Base-by-base conservation (phyloP, 2,797 vertebrate genomes). In the Mycteria americana region DNA sequence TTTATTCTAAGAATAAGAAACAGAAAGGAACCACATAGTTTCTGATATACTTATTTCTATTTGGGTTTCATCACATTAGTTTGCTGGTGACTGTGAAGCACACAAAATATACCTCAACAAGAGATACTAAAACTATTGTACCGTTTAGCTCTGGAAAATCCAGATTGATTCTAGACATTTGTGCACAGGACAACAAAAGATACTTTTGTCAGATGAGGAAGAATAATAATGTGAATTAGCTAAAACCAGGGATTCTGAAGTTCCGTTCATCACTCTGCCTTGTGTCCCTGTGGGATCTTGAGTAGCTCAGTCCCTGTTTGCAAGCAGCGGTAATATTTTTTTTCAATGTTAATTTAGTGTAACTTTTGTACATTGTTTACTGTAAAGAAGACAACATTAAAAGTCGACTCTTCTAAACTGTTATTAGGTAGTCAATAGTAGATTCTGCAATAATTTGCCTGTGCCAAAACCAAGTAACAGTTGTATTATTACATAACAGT, bases 391-490 rank as follows among this genome's bases (percentile, higher is more conserved):
- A 25, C 50, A 72, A 25, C 18, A 37, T 63, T 78, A 72, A 35
- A 84, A 69, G 27, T 37, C 6, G 6, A 0, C 63, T 86, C 18
- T 56, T 82, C 35, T 78, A 41, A 65, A 46, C 54, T 30, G 18
- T 81, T 27, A 73, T 78, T 43, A 89, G 27, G 15, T 77, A 69
- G 65, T 80, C 35, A 68, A 2, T 81, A 50, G 48, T 41, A 73
- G 35, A 39, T 69, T 69, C n/a, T 73, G 54, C 63, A 87, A 57
- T 69, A 86, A 65, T 59, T 81, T 88, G 31, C 6, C 3, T 2
- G 3, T 79, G 37, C 51, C 59, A 48, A 82, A 85, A 31, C 0
- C 15, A 80, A 60, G 33, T 46, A 57, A 51, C 0, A 0, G 9
- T 69, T 78, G 6, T 78, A 13, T 75, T 50, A 53, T 46, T 73